These are phyloP conservation scores for Temnothorax longispinosus DNA, from an alignment of 1,140 invertebrate species.

Conservation along the genomic window DNA sequence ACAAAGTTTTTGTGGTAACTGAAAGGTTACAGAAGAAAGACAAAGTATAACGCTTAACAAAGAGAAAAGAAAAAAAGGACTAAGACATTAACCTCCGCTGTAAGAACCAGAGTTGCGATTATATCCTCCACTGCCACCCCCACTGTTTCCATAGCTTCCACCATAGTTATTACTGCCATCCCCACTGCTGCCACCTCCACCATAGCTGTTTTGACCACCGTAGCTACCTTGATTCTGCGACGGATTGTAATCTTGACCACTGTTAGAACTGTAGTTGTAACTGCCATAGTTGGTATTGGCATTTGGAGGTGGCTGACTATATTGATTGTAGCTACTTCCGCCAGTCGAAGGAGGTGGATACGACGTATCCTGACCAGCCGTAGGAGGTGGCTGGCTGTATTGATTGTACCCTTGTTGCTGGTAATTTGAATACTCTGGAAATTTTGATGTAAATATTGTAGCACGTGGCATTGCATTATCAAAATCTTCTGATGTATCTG, in stretches of 20 bases:
- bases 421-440: slow-evolving; percentile 83
- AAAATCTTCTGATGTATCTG: not conserved
- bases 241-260: slow-evolving; percentile 79
- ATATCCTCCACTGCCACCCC: slow-evolving; percentile 83
- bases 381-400: slow-evolving; percentile 80
- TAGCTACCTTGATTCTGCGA: slow-evolving; percentile 82
- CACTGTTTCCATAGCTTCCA: slow-evolving; percentile 78
- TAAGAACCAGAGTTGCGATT: slow-evolving; percentile 77
- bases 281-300: slow-evolving; percentile 79
- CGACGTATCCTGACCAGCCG: slow-evolving; percentile 79
- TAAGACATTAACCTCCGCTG: slow-evolving; percentile 66
- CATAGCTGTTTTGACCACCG: slow-evolving; percentile 84
- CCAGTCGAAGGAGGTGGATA: slow-evolving; percentile 80
- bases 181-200: slow-evolving; percentile 82
- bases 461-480: not conserved
- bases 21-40: too few relatives aligned
- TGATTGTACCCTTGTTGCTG: slow-evolving; percentile 82
- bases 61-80: not conserved
- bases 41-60: slow-evolving; percentile 34
- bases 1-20: not conserved
- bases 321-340: slow-evolving; percentile 78
- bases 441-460: not conserved
- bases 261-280: slow-evolving; percentile 78
- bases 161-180: slow-evolving; percentile 75
- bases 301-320: slow-evolving; percentile 81